Base-by-base conservation (phyloP, 1,140 invertebrate genomes). In the Helicoverpa zea region DNA sequence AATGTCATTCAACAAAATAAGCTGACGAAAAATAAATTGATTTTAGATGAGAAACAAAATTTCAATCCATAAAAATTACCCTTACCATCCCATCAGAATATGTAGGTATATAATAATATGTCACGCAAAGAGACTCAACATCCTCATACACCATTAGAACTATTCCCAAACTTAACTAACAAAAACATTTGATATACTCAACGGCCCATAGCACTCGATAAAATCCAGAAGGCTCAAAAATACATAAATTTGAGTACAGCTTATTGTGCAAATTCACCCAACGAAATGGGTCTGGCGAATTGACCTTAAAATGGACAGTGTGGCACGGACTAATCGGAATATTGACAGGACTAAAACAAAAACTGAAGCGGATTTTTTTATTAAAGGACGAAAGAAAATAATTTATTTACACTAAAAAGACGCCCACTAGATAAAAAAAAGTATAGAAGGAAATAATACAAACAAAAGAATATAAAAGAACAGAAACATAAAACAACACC, bases 301-400 rank as follows among this genome's bases (percentile, higher is more conserved):
- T 85, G 83, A 83, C 84, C 84, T 78, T 81, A 63, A 81, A 83
- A 83, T 85, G 75, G 81, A 81, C 77, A 80, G 80, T 80, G 80
- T 83, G 73, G 83, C 79, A 75, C 75, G 75, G 77, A 54, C 81
- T 66, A 58, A 80, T 78, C 72, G 66, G 76, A 61, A 59, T 52
- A 54, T 66, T 72, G 35, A 10, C 16, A 76, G 23, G 54, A n/a
- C 1, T 51, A 63, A 76, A 51, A 35, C 35, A 54, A 54, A 58
- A 64, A 59, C 30, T 54, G n/a, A 30, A 80, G 64, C 47, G 66
- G 58, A 23, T 1, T 23, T 23, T 23, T 23, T 23, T 23, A 23
- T 23, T 2, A 23, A 23, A 23, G 23, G 23, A 23, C 0, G 23
- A 23, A 23, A 23, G 2, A 23, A 23, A 23, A 23, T 1, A 0